phyloP scores from a whole-genome alignment of 2,888 invertebrate genomes.

The Branchellion lobata region DNA sequence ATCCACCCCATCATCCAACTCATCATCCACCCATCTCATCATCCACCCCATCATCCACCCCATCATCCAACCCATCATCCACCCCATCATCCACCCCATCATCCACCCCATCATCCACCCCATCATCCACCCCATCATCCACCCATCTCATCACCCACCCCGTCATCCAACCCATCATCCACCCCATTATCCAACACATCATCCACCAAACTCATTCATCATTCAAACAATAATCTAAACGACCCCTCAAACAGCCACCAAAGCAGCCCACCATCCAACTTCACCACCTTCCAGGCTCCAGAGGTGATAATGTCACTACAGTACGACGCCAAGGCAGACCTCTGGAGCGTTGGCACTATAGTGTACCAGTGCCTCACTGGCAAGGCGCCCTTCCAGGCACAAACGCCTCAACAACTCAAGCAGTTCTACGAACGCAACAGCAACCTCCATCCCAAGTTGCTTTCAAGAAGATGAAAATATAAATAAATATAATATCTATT shows the following conservation, averaged over 20 bases:
- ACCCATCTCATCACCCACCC: background rate
- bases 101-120: too few relatives aligned
- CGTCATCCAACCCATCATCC: too few relatives aligned
- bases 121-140: too few relatives aligned
- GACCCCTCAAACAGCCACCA: too few relatives aligned
- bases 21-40: too few relatives aligned
- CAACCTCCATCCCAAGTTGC: slow-evolving; percentile 63
- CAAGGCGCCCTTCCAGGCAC: slow-evolving; percentile 96
- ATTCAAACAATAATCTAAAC: background rate
- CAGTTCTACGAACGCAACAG: slow-evolving; percentile 90
- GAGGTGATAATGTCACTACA: slow-evolving; percentile 98
- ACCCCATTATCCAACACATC: too few relatives aligned
- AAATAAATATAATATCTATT: background rate
- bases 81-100: background rate
- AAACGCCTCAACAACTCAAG: slow-evolving; percentile 94
- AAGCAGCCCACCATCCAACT: too few relatives aligned
- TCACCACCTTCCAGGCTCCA: slow-evolving; percentile 80
- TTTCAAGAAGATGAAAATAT: background rate
- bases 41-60: background rate
- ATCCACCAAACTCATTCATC: background rate
- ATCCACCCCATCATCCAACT: background rate
- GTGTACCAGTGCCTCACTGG: slow-evolving; percentile 97
- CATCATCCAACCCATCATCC: background rate
- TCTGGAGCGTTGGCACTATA: slow-evolving; percentile 98
- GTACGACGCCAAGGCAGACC: slow-evolving; percentile 97